Conservation (phyloP, 2,888 invertebrate genomes). For the Agonum fuliginosum region DNA sequence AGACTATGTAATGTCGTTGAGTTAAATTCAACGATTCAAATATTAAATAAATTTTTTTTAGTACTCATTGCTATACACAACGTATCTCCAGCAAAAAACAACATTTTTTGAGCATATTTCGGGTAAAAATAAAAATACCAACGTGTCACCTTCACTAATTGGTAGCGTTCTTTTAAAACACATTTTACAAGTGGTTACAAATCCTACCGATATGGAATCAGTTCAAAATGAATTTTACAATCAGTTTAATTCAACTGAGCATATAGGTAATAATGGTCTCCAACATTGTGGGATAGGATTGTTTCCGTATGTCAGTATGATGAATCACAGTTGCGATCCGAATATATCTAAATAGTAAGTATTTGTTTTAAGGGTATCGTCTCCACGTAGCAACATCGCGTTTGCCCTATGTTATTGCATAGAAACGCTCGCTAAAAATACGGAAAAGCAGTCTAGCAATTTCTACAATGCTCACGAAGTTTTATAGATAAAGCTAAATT, state of each 20-base stretch:
- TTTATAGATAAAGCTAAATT: too few relatives aligned
- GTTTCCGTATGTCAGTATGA: conserved; percentile 89
- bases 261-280: conserved; percentile 71
- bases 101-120: conserved; percentile 75
- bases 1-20: too few relatives aligned
- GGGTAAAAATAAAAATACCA: conserved; percentile 68
- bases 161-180: conserved; percentile 84
- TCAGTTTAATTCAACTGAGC: conserved; percentile 65
- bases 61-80: conserved; percentile 81
- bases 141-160: too few relatives aligned
- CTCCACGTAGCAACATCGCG: too few relatives aligned
- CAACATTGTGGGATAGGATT: conserved; percentile 82
- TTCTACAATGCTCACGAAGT: too few relatives aligned
- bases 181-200: conserved; percentile 60
- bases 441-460: too few relatives aligned
- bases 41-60: conserved; percentile 68
- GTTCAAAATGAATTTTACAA: conserved; percentile 61
- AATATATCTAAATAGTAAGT: conserved; percentile 84
- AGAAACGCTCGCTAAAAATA: too few relatives aligned
- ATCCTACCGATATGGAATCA: conserved; percentile 64
- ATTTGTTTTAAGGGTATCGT: background rate
- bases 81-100: conserved; percentile 80
- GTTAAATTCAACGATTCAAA: background rate
- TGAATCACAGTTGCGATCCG: conserved; percentile 95
- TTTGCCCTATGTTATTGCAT: too few relatives aligned